phyloP scores from a whole-genome alignment of 2,113 vertebrate species.

The Cephalopterus ornatus region DNA sequence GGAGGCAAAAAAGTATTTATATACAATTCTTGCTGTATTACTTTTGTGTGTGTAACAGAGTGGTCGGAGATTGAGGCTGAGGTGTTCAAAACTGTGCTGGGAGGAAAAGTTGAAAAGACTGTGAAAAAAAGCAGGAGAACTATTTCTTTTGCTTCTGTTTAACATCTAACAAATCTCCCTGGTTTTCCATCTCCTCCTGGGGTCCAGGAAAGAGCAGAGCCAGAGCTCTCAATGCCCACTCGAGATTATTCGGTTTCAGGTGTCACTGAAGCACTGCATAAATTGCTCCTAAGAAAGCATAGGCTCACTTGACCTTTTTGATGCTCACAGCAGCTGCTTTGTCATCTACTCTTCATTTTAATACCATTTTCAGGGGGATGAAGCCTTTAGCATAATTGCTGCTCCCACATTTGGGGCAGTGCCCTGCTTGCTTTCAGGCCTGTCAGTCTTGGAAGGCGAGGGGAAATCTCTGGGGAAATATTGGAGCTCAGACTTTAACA shows the following conservation, averaged over 20 bases:
- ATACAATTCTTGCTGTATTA: background rate
- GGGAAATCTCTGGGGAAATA: background rate
- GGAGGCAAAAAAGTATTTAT: background rate
- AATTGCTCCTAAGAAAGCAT: background rate
- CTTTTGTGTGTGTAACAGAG: background rate
- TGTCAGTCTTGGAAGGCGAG: background rate
- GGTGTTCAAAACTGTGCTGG: background rate
- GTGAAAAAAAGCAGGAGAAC: background rate
- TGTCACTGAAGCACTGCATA: background rate
- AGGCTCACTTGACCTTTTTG: conserved; percentile 13
- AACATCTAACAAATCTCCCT: background rate
- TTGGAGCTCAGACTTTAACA: background rate
- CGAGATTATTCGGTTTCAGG: background rate
- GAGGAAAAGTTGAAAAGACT: background rate
- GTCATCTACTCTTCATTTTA: background rate
- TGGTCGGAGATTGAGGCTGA: background rate
- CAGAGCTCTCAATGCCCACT: background rate
- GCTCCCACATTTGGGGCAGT: background rate
- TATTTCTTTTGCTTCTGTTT: background rate
- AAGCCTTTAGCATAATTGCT: background rate
- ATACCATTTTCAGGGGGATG: background rate
- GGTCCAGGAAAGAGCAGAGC: background rate
- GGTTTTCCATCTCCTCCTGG: background rate
- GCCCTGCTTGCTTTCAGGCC: background rate
- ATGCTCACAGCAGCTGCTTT: background rate